Evolutionary conservation across 2,797 vertebrate species (phyloP).

Genomic region (Pangasius larnaudii): DNA sequence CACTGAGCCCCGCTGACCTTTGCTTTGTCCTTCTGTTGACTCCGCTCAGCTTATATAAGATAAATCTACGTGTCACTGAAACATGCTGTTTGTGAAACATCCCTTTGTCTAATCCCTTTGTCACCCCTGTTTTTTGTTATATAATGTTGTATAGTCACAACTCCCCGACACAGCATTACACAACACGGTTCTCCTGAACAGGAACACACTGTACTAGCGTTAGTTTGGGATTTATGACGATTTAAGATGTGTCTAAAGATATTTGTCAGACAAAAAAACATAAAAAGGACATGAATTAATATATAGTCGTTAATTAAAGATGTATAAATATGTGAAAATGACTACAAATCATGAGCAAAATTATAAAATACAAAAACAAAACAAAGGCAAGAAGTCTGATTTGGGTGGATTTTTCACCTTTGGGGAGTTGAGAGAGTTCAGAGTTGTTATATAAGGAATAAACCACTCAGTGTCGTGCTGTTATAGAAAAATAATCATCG

Average conservation of each 20-base stretch:
- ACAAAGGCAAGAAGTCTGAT: neutral
- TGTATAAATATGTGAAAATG: neutral
- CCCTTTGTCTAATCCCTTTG: neutral
- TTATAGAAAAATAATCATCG: neutral
- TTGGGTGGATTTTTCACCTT: neutral
- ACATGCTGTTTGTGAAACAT: neutral
- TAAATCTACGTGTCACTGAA: neutral
- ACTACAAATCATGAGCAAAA: neutral
- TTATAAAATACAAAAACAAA: neutral
- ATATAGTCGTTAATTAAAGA: too few species aligned
- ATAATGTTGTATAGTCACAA: neutral
- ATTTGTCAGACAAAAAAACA: neutral
- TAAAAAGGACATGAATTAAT: neutral
- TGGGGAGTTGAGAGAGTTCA: too few species aligned
- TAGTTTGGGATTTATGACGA: neutral
- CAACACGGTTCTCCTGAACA: neutral
- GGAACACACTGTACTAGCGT: neutral
- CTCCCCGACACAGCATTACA: neutral
- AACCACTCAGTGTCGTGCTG: too few species aligned
- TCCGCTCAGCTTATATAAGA: neutral
- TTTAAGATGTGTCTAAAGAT: neutral
- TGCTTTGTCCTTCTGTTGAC: constrained; percentile 31
- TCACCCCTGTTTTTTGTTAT: too few species aligned
- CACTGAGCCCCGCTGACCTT: constrained; percentile 12
- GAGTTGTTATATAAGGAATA: too few species aligned